Evolutionary conservation across 2,113 vertebrate species (phyloP).

Genomic region (Hippolais icterina): DNA sequence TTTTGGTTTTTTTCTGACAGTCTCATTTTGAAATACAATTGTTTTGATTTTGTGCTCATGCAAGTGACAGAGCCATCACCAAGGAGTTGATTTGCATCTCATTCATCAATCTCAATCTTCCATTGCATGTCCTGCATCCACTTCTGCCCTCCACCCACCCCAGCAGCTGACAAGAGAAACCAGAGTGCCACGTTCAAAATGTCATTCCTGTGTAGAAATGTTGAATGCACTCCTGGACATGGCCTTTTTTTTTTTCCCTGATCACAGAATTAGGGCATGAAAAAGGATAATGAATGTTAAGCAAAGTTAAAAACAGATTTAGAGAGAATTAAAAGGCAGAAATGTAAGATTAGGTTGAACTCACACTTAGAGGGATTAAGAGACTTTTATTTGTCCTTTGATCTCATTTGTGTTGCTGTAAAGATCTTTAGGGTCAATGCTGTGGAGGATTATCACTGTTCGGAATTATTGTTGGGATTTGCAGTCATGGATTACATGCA

Average conservation of each 20-base stretch:
- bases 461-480: slow-evolving; percentile 35
- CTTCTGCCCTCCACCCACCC: neutral
- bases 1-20: neutral
- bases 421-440: slow-evolving; percentile 37
- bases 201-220: neutral
- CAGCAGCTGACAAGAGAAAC: neutral
- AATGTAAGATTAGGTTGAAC: slow-evolving; percentile 63
- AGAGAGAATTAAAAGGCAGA: slow-evolving; percentile 58
- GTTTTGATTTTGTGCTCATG: neutral
- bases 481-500: slow-evolving; percentile 18
- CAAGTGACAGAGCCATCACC: neutral
- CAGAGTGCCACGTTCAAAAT: neutral
- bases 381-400: slow-evolving; percentile 67
- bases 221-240: neutral
- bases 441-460: slow-evolving; percentile 46
- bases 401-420: slow-evolving; percentile 60
- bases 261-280: neutral
- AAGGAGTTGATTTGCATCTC: neutral
- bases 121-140: neutral
- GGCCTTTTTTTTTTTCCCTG: rapidly evolving
- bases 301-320: slow-evolving; percentile 66
- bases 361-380: slow-evolving; percentile 64
- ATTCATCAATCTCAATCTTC: neutral
- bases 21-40: neutral
- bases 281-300: slow-evolving; percentile 56